phyloP scores from a whole-genome alignment of 2,797 vertebrate genomes.

The Graptemys geographica region DNA sequence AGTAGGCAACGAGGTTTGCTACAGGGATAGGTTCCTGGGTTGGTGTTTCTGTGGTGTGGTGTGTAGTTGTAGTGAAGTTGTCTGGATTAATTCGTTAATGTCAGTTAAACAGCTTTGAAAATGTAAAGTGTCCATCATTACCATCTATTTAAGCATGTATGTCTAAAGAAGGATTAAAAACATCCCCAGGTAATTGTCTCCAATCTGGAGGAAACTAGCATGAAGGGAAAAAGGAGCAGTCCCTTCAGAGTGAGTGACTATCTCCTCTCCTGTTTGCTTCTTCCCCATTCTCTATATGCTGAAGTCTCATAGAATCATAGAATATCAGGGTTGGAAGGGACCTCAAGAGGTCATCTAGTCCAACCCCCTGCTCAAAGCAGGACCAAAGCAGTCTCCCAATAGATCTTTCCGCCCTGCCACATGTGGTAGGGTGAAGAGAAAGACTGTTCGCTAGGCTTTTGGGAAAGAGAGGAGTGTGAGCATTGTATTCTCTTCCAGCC shows the following conservation, averaged over 20 bases:
- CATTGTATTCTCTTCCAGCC: background rate
- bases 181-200: background rate
- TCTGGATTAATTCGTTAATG: background rate
- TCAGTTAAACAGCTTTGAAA: background rate
- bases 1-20: too few relatives aligned
- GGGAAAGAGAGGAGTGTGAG: background rate
- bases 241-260: background rate
- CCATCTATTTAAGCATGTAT: background rate
- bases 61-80: background rate
- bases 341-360: too few relatives aligned
- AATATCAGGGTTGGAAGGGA: too few relatives aligned
- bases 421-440: background rate
- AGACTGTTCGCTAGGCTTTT: background rate
- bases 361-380: too few relatives aligned
- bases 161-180: background rate
- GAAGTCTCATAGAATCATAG: background rate
- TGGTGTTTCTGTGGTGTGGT: too few relatives aligned
- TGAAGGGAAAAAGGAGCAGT: background rate
- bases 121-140: background rate
- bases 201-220: background rate
- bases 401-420: background rate
- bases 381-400: accelerated
- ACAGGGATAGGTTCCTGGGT: too few relatives aligned
- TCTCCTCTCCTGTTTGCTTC: background rate
- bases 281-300: background rate